phyloP scores from a whole-genome alignment of 2,113 vertebrate genomes.

The Rhynchomys soricoides region DNA sequence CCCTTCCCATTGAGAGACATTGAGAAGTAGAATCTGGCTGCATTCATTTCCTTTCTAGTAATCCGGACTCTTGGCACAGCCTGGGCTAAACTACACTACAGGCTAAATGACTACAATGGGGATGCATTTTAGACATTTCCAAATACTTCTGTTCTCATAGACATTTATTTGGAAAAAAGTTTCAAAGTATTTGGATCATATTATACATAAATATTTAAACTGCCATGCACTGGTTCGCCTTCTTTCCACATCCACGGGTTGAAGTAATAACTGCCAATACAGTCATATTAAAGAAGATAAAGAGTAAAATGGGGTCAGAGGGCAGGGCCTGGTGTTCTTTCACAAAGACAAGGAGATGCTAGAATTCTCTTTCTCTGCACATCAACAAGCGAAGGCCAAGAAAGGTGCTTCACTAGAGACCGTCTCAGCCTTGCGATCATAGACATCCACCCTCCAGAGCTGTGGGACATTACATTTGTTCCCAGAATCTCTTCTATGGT shows the following conservation, averaged over 20 bases:
- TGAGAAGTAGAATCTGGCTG: not conserved
- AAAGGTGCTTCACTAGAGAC: not conserved
- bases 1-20: not conserved
- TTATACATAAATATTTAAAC: not conserved
- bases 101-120: not conserved
- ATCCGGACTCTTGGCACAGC: not conserved
- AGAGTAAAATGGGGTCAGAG: not conserved
- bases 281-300: not conserved
- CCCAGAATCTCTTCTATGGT: not conserved
- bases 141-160: not conserved
- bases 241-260: not conserved
- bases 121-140: not conserved
- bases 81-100: not conserved
- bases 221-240: not conserved
- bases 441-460: not conserved
- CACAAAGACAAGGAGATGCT: not conserved
- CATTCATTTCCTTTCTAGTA: not conserved
- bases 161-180: not conserved
- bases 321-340: not conserved
- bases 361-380: not conserved
- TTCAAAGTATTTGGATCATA: conserved; percentile 23
- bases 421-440: not conserved
- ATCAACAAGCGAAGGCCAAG: not conserved
- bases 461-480: not conserved
- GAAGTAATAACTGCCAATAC: not conserved